Evolutionary conservation across 2,888 invertebrate species (phyloP).

Genomic region (Thysanoteuthis rhombus): DNA sequence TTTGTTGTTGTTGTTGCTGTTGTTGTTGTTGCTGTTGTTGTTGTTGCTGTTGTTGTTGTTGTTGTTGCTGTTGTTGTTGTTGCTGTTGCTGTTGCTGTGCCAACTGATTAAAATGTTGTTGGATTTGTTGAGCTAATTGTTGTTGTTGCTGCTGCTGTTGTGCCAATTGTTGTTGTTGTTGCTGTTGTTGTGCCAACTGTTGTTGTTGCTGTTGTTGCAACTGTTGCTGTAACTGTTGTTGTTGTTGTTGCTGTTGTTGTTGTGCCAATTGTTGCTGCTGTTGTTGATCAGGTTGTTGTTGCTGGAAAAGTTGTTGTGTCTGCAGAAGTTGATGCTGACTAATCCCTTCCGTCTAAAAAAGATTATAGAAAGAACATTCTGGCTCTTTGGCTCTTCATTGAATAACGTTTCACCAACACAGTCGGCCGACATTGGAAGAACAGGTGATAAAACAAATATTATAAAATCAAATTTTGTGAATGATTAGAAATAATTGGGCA

Average conservation of each 20-base stretch:
- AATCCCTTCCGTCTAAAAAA: neutral
- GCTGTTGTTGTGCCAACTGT: conserved; percentile 36
- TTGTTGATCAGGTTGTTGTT: neutral
- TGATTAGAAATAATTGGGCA: too few relatives aligned
- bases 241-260: conserved; percentile 37
- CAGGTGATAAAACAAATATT: too few relatives aligned
- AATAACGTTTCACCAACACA: too few relatives aligned
- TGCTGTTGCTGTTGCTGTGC: conserved; percentile 23
- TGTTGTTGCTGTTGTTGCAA: conserved; percentile 38
- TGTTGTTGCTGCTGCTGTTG: conserved; percentile 35
- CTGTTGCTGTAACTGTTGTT: conserved; percentile 38
- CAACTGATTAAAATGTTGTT: neutral
- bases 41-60: conserved; percentile 52
- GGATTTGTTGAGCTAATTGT: conserved; percentile 37
- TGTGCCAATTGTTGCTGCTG: conserved; percentile 35
- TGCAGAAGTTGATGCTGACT: conserved; percentile 64
- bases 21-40: conserved; percentile 49
- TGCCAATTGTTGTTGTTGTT: conserved; percentile 34
- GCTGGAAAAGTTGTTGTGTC: conserved; percentile 59
- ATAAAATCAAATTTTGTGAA: too few relatives aligned
- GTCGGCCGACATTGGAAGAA: too few relatives aligned
- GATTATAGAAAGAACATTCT: too few relatives aligned
- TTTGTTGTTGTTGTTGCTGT: conserved; percentile 42
- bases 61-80: conserved; percentile 35
- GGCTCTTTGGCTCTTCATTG: too few relatives aligned